phyloP scores from a whole-genome alignment of 2,888 invertebrate genomes.

The Eilema caniola region DNA sequence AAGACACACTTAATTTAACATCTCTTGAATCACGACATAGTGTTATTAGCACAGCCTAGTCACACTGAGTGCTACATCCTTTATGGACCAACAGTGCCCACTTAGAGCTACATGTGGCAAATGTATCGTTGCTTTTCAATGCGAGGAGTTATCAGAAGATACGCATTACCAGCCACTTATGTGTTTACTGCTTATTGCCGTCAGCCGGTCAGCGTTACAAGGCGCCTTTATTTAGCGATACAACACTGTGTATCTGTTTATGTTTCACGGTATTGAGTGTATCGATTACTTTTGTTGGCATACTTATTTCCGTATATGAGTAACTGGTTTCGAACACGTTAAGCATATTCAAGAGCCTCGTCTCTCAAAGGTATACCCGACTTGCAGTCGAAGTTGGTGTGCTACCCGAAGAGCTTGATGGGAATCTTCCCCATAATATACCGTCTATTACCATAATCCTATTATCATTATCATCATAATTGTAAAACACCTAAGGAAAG shows the following conservation, averaged over 20 bases:
- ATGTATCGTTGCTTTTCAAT: conserved; percentile 17
- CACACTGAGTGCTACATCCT: conserved; percentile 15
- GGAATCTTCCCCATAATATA: too few species aligned
- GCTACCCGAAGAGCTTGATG: too few species aligned
- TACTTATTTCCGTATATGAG: background rate
- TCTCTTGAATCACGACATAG: background rate
- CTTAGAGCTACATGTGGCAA: conserved; percentile 19
- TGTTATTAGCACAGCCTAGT: conserved; percentile 8
- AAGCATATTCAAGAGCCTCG: too few species aligned
- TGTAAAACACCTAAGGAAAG: too few species aligned
- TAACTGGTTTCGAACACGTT: too few species aligned
- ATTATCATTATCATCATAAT: too few species aligned
- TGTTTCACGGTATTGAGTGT: background rate
- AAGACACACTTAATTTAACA: background rate
- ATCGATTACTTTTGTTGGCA: background rate
- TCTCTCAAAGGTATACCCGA: too few species aligned
- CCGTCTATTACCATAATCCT: too few species aligned
- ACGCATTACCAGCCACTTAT: conserved; percentile 10
- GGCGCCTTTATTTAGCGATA: conserved; percentile 2
- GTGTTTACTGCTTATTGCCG: conserved; percentile 2
- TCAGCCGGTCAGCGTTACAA: background rate
- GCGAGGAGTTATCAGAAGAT: conserved; percentile 13
- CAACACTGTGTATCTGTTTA: background rate
- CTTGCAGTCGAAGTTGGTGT: too few species aligned
- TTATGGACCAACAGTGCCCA: conserved; percentile 19